A percentile compares a stretch with the other conserved stretches of the same genome.
Conservation (phyloP, 2,888 invertebrate species). For the Tetrapedia diversipes region DNA sequence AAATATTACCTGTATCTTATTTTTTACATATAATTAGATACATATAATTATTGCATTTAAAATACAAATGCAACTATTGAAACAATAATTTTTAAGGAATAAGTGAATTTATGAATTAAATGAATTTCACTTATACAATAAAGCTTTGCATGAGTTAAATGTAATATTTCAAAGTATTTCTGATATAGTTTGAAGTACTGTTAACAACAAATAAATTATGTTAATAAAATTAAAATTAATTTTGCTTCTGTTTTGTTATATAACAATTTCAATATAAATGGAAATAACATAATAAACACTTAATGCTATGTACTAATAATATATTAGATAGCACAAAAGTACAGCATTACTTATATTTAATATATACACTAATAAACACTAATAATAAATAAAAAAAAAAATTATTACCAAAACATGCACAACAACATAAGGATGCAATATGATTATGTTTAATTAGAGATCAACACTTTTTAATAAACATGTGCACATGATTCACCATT, state of each 20-base stretch:
- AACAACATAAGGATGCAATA: not conserved
- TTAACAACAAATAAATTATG: not conserved
- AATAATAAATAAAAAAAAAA: not conserved
- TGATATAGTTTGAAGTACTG: not conserved
- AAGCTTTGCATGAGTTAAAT: not conserved
- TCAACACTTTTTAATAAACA: conserved; percentile 4
- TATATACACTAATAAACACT: not conserved
- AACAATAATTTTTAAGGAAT: not conserved
- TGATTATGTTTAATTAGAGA: not conserved
- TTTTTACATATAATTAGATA: not conserved
- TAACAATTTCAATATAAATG: conserved; percentile 24
- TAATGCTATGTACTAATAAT: not conserved
- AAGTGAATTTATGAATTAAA: too few species aligned
- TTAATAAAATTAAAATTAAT: conserved; percentile 2
- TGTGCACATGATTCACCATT: conserved; percentile 21
- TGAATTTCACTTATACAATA: conserved; percentile 10
- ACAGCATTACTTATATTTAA: not conserved
- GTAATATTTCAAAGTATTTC: conserved; percentile 1
- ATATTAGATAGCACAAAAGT: not conserved
- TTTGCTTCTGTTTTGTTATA: conserved; percentile 12
- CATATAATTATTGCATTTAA: not conserved
- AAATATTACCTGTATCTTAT: conserved; percentile 26
- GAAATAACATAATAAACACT: not conserved
- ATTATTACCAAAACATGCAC: conserved; percentile 1
- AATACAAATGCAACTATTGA: not conserved